Evolutionary conservation across 2,113 vertebrate species (phyloP), one percentile per base, ranked within the genome.

Genomic region (Neolamprologus modestus): DNA sequence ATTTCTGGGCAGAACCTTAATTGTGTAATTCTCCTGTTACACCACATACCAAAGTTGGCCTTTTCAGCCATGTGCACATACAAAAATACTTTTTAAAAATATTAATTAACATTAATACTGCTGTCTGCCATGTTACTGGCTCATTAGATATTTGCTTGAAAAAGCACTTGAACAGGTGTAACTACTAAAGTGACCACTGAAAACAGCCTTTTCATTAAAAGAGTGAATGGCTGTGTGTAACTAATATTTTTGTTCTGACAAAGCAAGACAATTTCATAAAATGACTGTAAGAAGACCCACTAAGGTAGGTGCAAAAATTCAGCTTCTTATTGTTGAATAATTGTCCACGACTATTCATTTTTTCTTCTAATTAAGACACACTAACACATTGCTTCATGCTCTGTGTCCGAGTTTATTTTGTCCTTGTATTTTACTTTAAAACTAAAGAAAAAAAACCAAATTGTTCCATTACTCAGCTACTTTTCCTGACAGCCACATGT

Each of bases 111-210:
- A 66, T 66, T 35, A 66, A 66, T n/a, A 63, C 9, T 35, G 31
- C 59, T 63, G 31, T 0, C 0, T 35, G 17, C 31, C 31, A 63
- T 63, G 59, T 63, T 63, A 35, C 31, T 63, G 59, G 31, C 59
- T 66, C 10, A n/a, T n/a, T 66, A 66, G 31, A 66, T 66, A 66
- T 66, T 12, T 66, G 17, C 61, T 66, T 35, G 17, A 66, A 66
- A 66, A 66, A 66, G 31, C 0, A 66, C 61, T n/a, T 35, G 61
- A 66, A 66, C 31, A 12, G 61, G 1, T 66, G 61, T 66, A 66
- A 0, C 61, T n/a, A 63, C 17, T 63, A 35, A 63, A 63, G 31
- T 63, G 4, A 63, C 31, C 59, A 35, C 59, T n/a, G 61, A 66
- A 66, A 66, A 11, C 17, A 63, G 17, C 31, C 31, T 5, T 37